A percentile compares a stretch with the other conserved stretches of the same genome.
Evolutionary conservation across 2,888 invertebrate species (phyloP).

Genomic region (Lordiphosa andalusiaca): DNA sequence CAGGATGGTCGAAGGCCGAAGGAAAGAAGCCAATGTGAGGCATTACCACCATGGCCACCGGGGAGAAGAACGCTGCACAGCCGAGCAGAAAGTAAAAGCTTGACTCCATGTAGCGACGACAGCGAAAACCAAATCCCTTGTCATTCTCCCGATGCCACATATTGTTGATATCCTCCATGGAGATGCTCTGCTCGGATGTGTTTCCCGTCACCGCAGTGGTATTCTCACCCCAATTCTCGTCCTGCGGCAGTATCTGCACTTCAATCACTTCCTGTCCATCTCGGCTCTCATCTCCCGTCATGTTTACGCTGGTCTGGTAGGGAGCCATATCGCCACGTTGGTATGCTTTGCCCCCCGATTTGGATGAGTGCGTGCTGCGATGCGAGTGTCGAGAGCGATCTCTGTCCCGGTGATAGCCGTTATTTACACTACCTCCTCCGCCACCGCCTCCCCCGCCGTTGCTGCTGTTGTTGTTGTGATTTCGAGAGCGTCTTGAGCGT

Average conservation of each 20-base stretch:
- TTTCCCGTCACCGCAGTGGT: slow-evolving; percentile 98
- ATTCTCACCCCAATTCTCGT: slow-evolving; percentile 99
- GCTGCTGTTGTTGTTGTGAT: slow-evolving; percentile 80
- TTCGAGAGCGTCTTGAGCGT: slow-evolving; percentile 87
- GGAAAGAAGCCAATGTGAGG: slow-evolving; percentile 94
- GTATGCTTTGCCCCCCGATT: slow-evolving; percentile 82
- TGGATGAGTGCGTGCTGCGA: slow-evolving; percentile 82
- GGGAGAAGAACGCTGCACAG: slow-evolving; percentile 92
- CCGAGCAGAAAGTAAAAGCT: slow-evolving; percentile 89
- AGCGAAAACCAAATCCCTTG: slow-evolving; percentile 86
- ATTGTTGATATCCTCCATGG: slow-evolving; percentile 93
- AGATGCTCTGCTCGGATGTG: slow-evolving; percentile 96
- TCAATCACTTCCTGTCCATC: slow-evolving; percentile 96
- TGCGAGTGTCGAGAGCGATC: slow-evolving; percentile 84
- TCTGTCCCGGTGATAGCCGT: slow-evolving; percentile 82
- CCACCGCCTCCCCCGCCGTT: slow-evolving; percentile 53
- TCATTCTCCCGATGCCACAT: slow-evolving; percentile 91
- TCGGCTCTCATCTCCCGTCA: slow-evolving; percentile 84
- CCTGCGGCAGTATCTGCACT: slow-evolving; percentile 96
- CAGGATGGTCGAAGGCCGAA: slow-evolving; percentile 84
- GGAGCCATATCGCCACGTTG: slow-evolving; percentile 86
- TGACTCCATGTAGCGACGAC: slow-evolving; percentile 91
- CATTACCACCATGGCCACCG: slow-evolving; percentile 95
- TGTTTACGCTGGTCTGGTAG: slow-evolving; percentile 91
- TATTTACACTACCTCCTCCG: slow-evolving; percentile 80